phyloP scores from a whole-genome alignment of 2,113 vertebrate species.

The Eptatretus burgeri region DNA sequence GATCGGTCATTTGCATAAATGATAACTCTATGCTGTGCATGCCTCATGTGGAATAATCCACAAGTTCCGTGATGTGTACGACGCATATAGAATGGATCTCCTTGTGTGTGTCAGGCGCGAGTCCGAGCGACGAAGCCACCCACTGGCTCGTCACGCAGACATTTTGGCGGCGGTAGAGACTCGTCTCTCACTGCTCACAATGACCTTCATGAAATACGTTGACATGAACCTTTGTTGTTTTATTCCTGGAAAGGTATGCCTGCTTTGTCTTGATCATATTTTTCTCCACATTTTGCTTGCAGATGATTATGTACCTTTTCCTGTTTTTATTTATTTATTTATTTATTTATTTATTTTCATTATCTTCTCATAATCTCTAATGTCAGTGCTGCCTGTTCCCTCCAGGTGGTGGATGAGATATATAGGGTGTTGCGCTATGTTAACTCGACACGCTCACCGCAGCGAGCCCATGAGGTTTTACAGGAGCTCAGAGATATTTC shows the following conservation, averaged over 20 bases:
- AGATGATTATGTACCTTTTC: not conserved
- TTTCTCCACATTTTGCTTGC: not conserved
- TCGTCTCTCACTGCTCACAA: constrained; percentile 69
- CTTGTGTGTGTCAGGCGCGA: constrained; percentile 29
- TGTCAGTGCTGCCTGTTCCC: not conserved
- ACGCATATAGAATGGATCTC: too few species aligned
- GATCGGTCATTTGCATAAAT: too few species aligned
- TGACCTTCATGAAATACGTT: constrained; percentile 99
- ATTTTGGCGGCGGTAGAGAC: constrained; percentile 92
- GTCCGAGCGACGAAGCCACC: constrained; percentile 82
- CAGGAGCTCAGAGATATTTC: constrained; percentile 91
- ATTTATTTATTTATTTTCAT: not conserved
- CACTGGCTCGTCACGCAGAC: constrained; percentile 76
- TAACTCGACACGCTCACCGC: constrained; percentile 84
- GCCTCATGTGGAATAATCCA: too few species aligned
- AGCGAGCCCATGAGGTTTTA: constrained; percentile 82
- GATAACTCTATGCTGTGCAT: too few species aligned
- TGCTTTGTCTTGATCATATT: not conserved
- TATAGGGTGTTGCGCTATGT: constrained; percentile 87
- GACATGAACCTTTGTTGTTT: constrained; percentile 97
- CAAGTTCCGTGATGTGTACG: too few species aligned
- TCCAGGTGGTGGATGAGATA: constrained; percentile 98
- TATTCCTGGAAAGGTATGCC: constrained; percentile 80
- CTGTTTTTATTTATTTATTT: not conserved
- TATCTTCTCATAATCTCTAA: not conserved